A percentile compares a stretch with the other conserved stretches of the same genome.
Conservation (phyloP, 2,888 invertebrate species). For the Caenorhabditis sinica region DNA sequence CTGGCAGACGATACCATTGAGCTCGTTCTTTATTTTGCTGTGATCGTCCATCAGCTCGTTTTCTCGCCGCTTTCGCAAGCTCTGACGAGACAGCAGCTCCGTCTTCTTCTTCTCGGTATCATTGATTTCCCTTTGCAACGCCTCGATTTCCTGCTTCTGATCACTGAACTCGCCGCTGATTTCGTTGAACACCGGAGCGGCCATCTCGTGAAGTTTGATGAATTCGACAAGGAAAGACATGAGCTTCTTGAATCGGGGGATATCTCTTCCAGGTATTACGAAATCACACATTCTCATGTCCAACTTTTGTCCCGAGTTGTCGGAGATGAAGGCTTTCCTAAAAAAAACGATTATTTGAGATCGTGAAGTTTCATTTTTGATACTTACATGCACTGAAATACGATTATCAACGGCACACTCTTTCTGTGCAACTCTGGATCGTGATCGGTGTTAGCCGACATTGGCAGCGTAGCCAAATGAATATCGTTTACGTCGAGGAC, state of each 20-base stretch:
- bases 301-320: conserved; percentile 43
- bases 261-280: conserved; percentile 10
- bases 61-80: conserved; percentile 43
- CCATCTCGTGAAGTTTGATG: conserved; percentile 33
- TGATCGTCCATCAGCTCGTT: conserved; percentile 52
- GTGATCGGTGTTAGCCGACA: background rate
- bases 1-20: conserved; percentile 24
- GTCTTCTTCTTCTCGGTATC: conserved; percentile 34
- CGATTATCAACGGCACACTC: conserved; percentile 36
- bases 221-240: conserved; percentile 49
- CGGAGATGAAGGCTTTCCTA: conserved; percentile 55
- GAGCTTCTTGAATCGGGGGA: conserved; percentile 10
- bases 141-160: conserved; percentile 15
- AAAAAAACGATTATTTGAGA: conserved; percentile 1
- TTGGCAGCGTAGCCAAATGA: conserved; percentile 41
- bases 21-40: conserved; percentile 26
- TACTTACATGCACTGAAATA: conserved; percentile 54
- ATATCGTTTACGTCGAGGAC: conserved; percentile 38
- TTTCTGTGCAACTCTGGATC: conserved; percentile 47
- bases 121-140: conserved; percentile 9
- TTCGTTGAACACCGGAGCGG: conserved; percentile 37
- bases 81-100: conserved; percentile 31
- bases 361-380: background rate
- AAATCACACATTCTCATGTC: conserved; percentile 59
- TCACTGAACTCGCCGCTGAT: conserved; percentile 55